Conservation (phyloP, 2,797 vertebrate genomes). For the Pseudochirops cupreus region DNA sequence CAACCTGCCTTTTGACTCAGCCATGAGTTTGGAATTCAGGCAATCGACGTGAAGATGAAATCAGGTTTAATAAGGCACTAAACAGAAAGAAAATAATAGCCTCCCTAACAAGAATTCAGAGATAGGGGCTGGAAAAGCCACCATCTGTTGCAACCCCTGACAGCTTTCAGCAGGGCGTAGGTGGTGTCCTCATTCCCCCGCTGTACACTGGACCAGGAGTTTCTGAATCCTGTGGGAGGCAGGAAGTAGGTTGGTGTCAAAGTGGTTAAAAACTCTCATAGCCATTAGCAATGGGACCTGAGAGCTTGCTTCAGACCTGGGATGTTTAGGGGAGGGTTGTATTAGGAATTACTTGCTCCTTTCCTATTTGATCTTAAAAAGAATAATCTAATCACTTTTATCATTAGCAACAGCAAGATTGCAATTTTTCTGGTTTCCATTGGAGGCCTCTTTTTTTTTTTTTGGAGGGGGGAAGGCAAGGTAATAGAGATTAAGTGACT, state of each 20-base stretch:
- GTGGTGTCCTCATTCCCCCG: neutral
- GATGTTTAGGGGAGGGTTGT: neutral
- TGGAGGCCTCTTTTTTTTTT: neutral
- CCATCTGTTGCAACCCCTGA: neutral
- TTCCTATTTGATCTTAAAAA: neutral
- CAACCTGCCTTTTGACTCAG: neutral
- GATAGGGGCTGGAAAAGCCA: no score
- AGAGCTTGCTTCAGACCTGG: neutral
- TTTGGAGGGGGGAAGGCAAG: no score
- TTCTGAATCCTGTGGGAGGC: neutral
- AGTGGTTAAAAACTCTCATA: neutral
- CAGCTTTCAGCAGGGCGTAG: neutral
- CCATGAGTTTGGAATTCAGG: neutral
- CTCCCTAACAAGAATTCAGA: neutral
- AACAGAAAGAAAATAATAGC: neutral
- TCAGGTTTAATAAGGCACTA: neutral
- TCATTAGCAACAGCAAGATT: neutral
- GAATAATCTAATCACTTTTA: neutral
- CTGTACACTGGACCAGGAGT: neutral
- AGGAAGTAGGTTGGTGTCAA: neutral
- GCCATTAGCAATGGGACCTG: neutral
- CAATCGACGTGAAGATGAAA: neutral
- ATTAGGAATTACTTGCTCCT: neutral
- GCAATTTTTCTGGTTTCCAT: neutral
- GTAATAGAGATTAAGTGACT: no score